Conservation (phyloP, 2,888 invertebrate genomes). For the Cosmorhoe ocellata region DNA sequence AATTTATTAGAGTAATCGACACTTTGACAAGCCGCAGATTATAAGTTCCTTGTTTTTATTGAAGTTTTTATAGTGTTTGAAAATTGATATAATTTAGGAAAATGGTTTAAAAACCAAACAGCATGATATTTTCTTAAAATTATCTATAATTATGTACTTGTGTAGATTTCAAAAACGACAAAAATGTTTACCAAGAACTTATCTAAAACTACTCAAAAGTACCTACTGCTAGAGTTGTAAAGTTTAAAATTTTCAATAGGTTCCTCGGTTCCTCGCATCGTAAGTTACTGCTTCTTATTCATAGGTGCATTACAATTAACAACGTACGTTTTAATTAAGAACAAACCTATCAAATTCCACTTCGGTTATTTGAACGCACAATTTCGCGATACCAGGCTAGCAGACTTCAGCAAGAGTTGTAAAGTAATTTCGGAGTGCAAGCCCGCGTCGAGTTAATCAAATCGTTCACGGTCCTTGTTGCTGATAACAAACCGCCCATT, state of each 20-base stretch:
- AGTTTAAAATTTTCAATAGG: not conserved
- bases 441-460: slow-evolving; percentile 79
- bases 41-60: slow-evolving; percentile 46
- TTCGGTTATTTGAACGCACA: slow-evolving; percentile 37
- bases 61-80: slow-evolving; percentile 19
- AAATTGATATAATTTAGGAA: too few species aligned
- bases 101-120: too few species aligned
- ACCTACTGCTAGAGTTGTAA: too few species aligned
- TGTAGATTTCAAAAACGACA: too few species aligned
- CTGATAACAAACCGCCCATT: slow-evolving; percentile 63
- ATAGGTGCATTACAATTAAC: too few species aligned
- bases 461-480: slow-evolving; percentile 75
- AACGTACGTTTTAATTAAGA: slow-evolving; percentile 16
- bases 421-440: slow-evolving; percentile 80
- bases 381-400: slow-evolving; percentile 50
- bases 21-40: slow-evolving; percentile 44
- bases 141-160: too few species aligned
- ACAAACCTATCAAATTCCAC: slow-evolving; percentile 23
- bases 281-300: slow-evolving; percentile 5
- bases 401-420: slow-evolving; percentile 57
- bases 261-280: not conserved
- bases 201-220: too few species aligned
- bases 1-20: slow-evolving; percentile 66
- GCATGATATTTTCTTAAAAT: too few species aligned
- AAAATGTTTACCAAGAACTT: too few species aligned